phyloP scores from a whole-genome alignment of 2,888 invertebrate genomes.

The Laothoe populi region DNA sequence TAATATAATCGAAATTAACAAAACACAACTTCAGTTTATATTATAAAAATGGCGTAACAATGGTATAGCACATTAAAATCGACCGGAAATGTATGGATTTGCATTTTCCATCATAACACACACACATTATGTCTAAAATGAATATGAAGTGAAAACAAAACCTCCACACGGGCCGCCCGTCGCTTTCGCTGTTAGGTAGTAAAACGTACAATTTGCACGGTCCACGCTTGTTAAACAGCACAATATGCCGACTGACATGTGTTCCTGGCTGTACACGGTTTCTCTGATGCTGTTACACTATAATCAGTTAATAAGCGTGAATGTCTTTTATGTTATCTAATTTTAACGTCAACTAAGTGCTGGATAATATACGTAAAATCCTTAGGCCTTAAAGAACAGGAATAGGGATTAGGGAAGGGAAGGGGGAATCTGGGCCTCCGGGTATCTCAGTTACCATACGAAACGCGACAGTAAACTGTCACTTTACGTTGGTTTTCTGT shows the following conservation, averaged over 20 bases:
- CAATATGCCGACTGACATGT: constrained; percentile 30
- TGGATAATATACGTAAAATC: too few relatives aligned
- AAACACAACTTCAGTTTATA: neutral
- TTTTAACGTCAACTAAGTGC: constrained; percentile 21
- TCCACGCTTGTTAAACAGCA: constrained; percentile 40
- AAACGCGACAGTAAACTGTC: too few relatives aligned
- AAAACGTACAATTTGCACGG: constrained; percentile 39
- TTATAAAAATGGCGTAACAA: neutral
- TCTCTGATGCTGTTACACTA: constrained; percentile 45
- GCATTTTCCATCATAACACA: constrained; percentile 10
- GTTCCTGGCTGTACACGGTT: constrained; percentile 38
- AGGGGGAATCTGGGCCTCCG: too few relatives aligned
- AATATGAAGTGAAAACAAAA: constrained; percentile 62
- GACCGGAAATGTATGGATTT: neutral
- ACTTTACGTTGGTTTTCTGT: too few relatives aligned
- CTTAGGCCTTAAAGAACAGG: too few relatives aligned
- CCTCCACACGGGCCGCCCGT: constrained; percentile 48
- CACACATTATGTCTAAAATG: neutral
- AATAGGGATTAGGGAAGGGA: too few relatives aligned
- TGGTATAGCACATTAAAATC: neutral
- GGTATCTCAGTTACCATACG: too few relatives aligned
- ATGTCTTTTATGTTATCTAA: constrained; percentile 38
- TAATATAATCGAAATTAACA: neutral
- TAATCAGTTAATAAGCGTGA: constrained; percentile 43
- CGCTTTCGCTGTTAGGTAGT: constrained; percentile 42